These are phyloP conservation scores for Bradypodion ventrale DNA, from an alignment of 2,797 vertebrate species.

Conservation along the genomic window DNA sequence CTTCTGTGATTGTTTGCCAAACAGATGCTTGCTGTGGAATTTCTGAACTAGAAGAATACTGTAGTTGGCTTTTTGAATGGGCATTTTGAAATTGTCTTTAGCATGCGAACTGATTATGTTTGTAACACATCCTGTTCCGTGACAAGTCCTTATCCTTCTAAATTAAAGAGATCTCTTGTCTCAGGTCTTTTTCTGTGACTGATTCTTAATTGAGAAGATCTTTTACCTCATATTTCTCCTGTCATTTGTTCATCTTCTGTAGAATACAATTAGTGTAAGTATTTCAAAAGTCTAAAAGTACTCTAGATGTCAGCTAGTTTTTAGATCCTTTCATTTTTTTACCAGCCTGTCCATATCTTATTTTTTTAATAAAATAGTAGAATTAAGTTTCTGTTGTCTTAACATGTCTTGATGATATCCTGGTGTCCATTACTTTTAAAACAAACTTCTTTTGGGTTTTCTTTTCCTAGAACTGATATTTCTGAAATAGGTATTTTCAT, in stretches of 20 bases:
- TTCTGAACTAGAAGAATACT: slow-evolving; percentile 60
- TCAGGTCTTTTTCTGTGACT: too few relatives aligned
- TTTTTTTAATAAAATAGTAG: not conserved
- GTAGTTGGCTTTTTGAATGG: slow-evolving; percentile 51
- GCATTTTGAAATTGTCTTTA: too few relatives aligned
- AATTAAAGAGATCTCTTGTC: too few relatives aligned
- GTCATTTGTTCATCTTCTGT: not conserved
- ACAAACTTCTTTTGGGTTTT: not conserved
- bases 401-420: not conserved
- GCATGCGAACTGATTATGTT: too few relatives aligned
- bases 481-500: not conserved
- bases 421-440: not conserved
- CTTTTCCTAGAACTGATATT: not conserved
- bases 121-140: too few relatives aligned
- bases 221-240: not conserved
- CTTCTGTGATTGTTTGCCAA: slow-evolving; percentile 57
- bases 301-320: slow-evolving; percentile 9
- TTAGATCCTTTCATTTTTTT: slow-evolving; percentile 4
- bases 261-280: not conserved
- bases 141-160: too few relatives aligned
- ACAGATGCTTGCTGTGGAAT: slow-evolving; percentile 52
- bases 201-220: not conserved
- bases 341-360: not conserved
- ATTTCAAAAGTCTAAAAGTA: slow-evolving; percentile 6
- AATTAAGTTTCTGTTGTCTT: not conserved